Percentiles rank a stretch among this genome's conserved stretches.
Evolutionary conservation across 2,797 vertebrate species (phyloP).

Genomic region (Aselliscus stoliczkanus): DNA sequence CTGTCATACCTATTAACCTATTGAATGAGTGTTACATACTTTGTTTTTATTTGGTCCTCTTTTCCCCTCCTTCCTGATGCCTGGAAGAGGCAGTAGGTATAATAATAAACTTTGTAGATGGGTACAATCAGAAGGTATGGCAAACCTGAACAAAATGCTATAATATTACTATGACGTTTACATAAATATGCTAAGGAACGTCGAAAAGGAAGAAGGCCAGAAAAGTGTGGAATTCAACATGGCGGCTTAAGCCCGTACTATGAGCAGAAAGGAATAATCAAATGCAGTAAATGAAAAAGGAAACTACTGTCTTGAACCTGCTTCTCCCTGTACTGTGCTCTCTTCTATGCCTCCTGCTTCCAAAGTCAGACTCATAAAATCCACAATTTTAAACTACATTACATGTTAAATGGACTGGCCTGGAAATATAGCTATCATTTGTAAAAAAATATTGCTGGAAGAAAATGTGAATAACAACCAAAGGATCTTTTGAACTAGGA

Average conservation of each 20-base stretch:
- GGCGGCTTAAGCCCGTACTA: fast-evolving
- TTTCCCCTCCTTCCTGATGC: not conserved
- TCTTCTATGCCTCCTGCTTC: not conserved
- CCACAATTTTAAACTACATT: not conserved
- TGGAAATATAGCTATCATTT: not conserved
- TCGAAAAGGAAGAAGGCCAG: not conserved
- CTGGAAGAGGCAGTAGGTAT: not conserved
- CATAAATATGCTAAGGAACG: not conserved
- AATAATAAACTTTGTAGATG: too few relatives aligned
- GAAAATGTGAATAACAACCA: not conserved
- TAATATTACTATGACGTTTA: not conserved
- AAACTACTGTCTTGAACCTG: not conserved
- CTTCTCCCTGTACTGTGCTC: not conserved
- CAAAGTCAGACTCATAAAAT: not conserved
- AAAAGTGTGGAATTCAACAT: not conserved
- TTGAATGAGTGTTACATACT: too few relatives aligned
- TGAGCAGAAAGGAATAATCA: not conserved
- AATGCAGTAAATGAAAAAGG: not conserved
- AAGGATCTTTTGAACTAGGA: not conserved
- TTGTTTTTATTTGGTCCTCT: not conserved
- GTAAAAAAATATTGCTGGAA: not conserved
- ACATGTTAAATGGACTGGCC: not conserved
- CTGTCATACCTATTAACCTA: fast-evolving
- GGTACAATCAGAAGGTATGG: fast-evolving
- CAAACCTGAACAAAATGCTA: fast-evolving